Evolutionary conservation across 2,888 invertebrate species (phyloP), one percentile per base, ranked within the genome.

Genomic region (Pristionchus fissidentatus): DNA sequence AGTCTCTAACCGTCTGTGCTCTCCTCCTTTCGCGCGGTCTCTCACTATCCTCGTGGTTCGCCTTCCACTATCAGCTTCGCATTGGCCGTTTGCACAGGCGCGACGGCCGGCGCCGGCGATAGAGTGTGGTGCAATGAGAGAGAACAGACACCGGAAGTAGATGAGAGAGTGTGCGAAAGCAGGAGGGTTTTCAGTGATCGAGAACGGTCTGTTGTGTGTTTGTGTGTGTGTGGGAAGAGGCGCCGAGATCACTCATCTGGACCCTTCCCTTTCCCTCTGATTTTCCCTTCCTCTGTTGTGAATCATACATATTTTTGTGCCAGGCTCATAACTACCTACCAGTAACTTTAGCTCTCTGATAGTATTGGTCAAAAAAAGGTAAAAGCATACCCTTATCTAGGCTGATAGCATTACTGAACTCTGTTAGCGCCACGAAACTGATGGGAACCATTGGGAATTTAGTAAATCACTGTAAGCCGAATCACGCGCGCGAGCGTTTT

Each of bases 141-240:
- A 5, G 38, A 15, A 22, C 5, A 66, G 66, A 38, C 5, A 38
- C 35, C 1, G 66, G 66, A 66, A 66, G 66, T 10, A 4, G 60
- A 29, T 1, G 35, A 66, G 66, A 66, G 66, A 66, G 66, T 38
- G n/a, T 1, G 19, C n/a, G 66, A 66, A 66, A 38, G 29, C 35
- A 38, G 38, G 35, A 66, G 66, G 38, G 66, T 13, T 22, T 15
- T 8, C 0, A 38, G 8, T 13, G 66, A 22, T 22, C 66, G 66
- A 66, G 66, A 66, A 66, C 66, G 66, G 66, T 66, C 66, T 66
- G 66, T 66, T 66, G 35, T 66, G 66, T 66, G 66, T 66, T 35
- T 35, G 66, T 38, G 60, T 38, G 66, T 35, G 35, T 35, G 66
- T 38, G 66, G 19, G 62, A 19, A 32, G 35, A 35, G 38, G 38